Evolutionary conservation across 2,888 invertebrate species (phyloP).

Genomic region (Neoascia interrupta): DNA sequence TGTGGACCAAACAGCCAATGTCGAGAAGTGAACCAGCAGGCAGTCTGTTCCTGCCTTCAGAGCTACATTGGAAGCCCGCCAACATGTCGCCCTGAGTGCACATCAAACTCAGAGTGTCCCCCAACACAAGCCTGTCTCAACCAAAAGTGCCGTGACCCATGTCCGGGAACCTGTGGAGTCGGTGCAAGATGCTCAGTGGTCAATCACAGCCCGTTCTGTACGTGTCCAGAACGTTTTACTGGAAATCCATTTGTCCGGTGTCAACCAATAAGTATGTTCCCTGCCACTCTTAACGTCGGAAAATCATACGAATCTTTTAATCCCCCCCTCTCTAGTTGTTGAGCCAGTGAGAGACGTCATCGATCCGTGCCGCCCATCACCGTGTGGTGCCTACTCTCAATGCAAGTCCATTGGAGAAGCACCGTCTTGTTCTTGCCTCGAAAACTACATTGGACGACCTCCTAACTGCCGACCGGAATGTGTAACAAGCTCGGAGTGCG

Average conservation of each 20-base stretch:
- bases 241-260: slow-evolving; percentile 90
- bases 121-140: slow-evolving; percentile 88
- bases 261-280: slow-evolving; percentile 80
- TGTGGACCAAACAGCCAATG: slow-evolving; percentile 91
- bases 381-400: slow-evolving; percentile 89
- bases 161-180: slow-evolving; percentile 89
- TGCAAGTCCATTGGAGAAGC: slow-evolving; percentile 85
- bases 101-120: slow-evolving; percentile 87
- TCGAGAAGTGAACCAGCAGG: slow-evolving; percentile 86
- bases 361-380: slow-evolving; percentile 88
- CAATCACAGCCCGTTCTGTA: slow-evolving; percentile 90
- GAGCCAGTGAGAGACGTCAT: slow-evolving; percentile 80
- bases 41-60: slow-evolving; percentile 85
- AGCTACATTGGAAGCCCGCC: slow-evolving; percentile 89
- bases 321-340: slow-evolving; percentile 74
- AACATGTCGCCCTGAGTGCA: slow-evolving; percentile 88
- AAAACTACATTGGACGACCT: slow-evolving; percentile 85
- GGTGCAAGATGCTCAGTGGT: slow-evolving; percentile 88
- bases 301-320: too few relatives aligned
- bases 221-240: slow-evolving; percentile 84
- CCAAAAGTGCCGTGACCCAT: slow-evolving; percentile 90
- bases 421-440: slow-evolving; percentile 88
- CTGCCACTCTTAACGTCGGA: neutral
- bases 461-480: slow-evolving; percentile 91
- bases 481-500: slow-evolving; percentile 87